These are phyloP conservation scores for Diplazon laetatorius DNA, from an alignment of 2,888 invertebrate genomes.

Conservation along the genomic window DNA sequence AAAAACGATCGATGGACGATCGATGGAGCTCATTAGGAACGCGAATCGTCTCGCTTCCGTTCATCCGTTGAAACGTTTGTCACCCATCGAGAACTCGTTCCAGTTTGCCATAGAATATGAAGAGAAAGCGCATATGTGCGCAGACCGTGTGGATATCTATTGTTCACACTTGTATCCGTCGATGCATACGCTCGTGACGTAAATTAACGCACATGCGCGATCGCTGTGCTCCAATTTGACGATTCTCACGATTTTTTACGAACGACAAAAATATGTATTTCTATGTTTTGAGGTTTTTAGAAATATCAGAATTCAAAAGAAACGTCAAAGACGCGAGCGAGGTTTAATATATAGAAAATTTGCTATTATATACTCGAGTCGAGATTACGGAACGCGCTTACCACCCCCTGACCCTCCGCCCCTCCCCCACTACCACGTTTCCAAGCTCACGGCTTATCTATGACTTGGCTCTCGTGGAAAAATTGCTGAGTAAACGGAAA, in stretches of 20 bases:
- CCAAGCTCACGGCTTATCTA: slow-evolving; percentile 62
- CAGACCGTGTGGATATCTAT: background rate
- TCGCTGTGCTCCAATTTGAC: background rate
- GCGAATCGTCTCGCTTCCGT: background rate
- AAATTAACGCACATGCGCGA: background rate
- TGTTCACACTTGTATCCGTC: too few species aligned
- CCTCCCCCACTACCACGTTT: too few species aligned
- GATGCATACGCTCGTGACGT: background rate
- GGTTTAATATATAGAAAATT: slow-evolving; percentile 57
- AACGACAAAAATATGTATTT: background rate
- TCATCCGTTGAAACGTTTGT: slow-evolving; percentile 9
- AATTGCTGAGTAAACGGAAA: slow-evolving; percentile 66
- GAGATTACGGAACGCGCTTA: slow-evolving; percentile 47
- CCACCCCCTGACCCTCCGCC: too few species aligned
- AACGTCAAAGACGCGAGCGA: slow-evolving; percentile 28
- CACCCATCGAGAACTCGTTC: background rate
- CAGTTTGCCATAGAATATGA: slow-evolving; percentile 5
- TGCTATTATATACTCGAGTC: slow-evolving; percentile 51
- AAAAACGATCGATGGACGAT: slow-evolving; percentile 4
- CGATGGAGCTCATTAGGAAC: slow-evolving; percentile 24
- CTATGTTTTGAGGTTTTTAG: slow-evolving; percentile 6
- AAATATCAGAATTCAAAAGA: slow-evolving; percentile 39
- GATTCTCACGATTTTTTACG: background rate
- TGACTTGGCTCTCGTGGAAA: slow-evolving; percentile 64
- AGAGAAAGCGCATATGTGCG: background rate